Evolutionary conservation across 2,797 vertebrate genomes (phyloP).

Genomic region (Acanthurus tractus): DNA sequence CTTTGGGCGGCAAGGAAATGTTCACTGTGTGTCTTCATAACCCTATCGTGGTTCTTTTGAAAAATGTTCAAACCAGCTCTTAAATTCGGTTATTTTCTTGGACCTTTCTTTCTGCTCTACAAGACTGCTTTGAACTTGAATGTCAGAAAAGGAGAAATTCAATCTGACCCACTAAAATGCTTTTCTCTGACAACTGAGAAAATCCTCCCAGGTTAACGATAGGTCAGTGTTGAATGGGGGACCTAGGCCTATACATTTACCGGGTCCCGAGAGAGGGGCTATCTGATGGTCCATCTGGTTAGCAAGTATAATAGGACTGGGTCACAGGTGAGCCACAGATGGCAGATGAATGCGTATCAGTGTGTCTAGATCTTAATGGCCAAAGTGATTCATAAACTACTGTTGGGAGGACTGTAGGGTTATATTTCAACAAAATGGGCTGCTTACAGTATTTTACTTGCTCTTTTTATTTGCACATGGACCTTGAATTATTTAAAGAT

Average conservation of each 20-base stretch:
- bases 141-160: slow-evolving; percentile 67
- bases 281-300: slow-evolving; percentile 68
- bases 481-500: background rate
- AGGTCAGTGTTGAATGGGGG: slow-evolving; percentile 56
- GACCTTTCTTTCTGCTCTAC: slow-evolving; percentile 30
- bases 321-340: slow-evolving; percentile 73
- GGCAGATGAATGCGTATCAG: slow-evolving; percentile 40
- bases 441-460: slow-evolving; percentile 2
- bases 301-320: slow-evolving; percentile 54
- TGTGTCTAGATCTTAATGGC: slow-evolving; percentile 44
- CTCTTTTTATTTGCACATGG: background rate
- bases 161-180: slow-evolving; percentile 59
- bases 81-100: slow-evolving; percentile 60
- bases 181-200: slow-evolving; percentile 63
- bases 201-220: slow-evolving; percentile 69
- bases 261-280: slow-evolving; percentile 54
- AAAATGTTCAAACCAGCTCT: slow-evolving; percentile 55
- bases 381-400: slow-evolving; percentile 43
- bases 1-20: slow-evolving; percentile 39
- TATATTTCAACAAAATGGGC: slow-evolving; percentile 21
- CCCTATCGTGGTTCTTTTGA: slow-evolving; percentile 38
- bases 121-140: slow-evolving; percentile 65
- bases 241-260: slow-evolving; percentile 44
- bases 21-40: slow-evolving; percentile 49
- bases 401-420: background rate